A percentile compares a stretch with the other conserved stretches of the same genome.
phyloP scores from a whole-genome alignment of 2,888 invertebrate genomes.

The Furcula furcula region DNA sequence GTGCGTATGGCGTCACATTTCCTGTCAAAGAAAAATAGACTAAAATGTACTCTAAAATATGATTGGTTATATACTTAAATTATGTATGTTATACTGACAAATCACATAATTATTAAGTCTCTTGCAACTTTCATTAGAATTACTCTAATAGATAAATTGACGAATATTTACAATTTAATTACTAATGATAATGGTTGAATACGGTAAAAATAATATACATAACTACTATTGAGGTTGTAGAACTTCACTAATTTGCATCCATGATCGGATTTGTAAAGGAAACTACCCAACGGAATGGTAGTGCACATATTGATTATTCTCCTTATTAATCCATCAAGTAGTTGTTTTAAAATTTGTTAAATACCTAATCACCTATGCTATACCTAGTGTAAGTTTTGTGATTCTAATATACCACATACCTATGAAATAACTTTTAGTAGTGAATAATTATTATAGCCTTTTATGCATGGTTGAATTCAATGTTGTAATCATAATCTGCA shows the following conservation, averaged over 20 bases:
- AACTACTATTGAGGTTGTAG: constrained; percentile 24
- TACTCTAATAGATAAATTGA: constrained; percentile 29
- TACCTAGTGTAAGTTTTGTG: constrained; percentile 61
- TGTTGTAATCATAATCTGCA: constrained; percentile 36
- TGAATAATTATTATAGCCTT: constrained; percentile 32
- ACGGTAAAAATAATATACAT: constrained; percentile 26
- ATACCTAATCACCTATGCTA: constrained; percentile 46
- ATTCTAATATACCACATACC: constrained; percentile 56
- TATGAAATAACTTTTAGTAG: constrained; percentile 47
- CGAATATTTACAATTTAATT: constrained; percentile 40
- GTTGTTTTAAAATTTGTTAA: constrained; percentile 55
- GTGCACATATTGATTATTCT: constrained; percentile 32
- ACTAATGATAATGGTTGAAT: constrained; percentile 34
- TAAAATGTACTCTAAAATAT: constrained; percentile 60
- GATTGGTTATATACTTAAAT: constrained; percentile 61
- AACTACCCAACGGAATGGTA: constrained; percentile 36
- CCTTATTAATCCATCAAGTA: constrained; percentile 59
- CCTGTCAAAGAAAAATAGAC: constrained; percentile 50
- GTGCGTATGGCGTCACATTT: too few relatives aligned
- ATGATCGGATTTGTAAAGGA: constrained; percentile 17
- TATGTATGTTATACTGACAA: constrained; percentile 61
- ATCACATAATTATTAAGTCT: constrained; percentile 63
- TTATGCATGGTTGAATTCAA: constrained; percentile 45
- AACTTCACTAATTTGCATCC: constrained; percentile 20
- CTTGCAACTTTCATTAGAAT: constrained; percentile 55